A percentile compares a stretch with the other conserved stretches of the same genome.
phyloP scores from a whole-genome alignment of 2,113 vertebrate species.

The Equus przewalskii region DNA sequence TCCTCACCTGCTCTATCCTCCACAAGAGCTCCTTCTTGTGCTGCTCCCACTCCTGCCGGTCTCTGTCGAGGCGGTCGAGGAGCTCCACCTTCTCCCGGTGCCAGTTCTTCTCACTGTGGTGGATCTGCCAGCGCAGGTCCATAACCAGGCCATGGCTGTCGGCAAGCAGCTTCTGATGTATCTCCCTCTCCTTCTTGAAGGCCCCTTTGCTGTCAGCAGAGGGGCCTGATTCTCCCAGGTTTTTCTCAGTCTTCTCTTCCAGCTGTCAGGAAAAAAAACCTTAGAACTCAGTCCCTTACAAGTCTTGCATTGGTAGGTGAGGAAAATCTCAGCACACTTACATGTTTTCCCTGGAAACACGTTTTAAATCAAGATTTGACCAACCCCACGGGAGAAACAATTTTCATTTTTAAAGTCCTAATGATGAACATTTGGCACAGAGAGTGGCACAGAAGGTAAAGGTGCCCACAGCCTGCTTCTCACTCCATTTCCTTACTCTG shows the following conservation, averaged over 20 bases:
- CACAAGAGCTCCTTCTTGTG: slow-evolving; percentile 93
- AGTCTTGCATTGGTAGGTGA: not conserved
- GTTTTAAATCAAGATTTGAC: not conserved
- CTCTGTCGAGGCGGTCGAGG: slow-evolving; percentile 91
- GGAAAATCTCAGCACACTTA: not conserved
- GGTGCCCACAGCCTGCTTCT: not conserved
- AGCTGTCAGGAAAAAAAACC: slow-evolving; percentile 84
- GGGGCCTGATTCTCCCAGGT: slow-evolving; percentile 81
- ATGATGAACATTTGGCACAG: not conserved
- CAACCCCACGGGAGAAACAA: not conserved
- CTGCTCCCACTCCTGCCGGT: slow-evolving; percentile 93
- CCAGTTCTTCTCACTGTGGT: slow-evolving; percentile 95
- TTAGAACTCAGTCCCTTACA: not conserved
- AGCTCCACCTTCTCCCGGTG: slow-evolving; percentile 93
- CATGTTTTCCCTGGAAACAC: not conserved
- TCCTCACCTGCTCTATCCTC: slow-evolving; percentile 92
- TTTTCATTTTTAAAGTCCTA: not conserved
- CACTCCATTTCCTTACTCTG: too few relatives aligned
- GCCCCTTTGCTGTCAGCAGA: slow-evolving; percentile 82
- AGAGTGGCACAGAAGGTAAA: not conserved
- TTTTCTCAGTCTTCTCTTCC: slow-evolving; percentile 85
- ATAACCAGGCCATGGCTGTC: slow-evolving; percentile 93
- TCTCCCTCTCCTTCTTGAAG: slow-evolving; percentile 92
- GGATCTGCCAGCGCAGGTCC: slow-evolving; percentile 96
- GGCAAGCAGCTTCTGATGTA: slow-evolving; percentile 93